These are phyloP conservation scores for Dicaeum eximium DNA, from an alignment of 2,113 vertebrate species.

Conservation along the genomic window DNA sequence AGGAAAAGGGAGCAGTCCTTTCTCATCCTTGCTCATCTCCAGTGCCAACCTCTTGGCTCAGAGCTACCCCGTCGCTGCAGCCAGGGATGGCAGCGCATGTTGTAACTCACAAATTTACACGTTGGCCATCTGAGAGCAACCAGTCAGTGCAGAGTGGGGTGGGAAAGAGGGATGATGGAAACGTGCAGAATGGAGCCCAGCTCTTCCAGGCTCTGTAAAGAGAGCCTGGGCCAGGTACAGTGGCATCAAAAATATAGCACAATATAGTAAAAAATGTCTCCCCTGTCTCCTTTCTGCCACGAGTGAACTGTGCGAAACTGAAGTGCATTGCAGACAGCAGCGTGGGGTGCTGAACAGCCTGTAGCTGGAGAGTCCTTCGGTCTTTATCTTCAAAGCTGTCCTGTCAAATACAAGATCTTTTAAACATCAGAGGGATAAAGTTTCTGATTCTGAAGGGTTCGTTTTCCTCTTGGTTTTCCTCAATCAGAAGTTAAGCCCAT, in stretches of 20 bases:
- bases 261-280: slow-evolving; percentile 3
- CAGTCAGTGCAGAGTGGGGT: neutral
- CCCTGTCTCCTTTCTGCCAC: slow-evolving; percentile 9
- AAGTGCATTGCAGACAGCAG: slow-evolving; percentile 46
- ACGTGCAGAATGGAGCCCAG: accelerated
- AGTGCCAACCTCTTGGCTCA: neutral
- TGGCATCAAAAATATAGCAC: slow-evolving; percentile 21
- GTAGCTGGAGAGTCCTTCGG: slow-evolving; percentile 67
- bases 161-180: neutral
- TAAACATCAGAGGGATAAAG: slow-evolving; percentile 77
- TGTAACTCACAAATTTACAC: neutral
- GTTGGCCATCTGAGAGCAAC: neutral
- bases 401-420: slow-evolving; percentile 73
- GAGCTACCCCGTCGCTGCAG: neutral
- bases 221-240: neutral
- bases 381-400: slow-evolving; percentile 75
- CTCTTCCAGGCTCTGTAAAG: neutral
- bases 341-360: slow-evolving; percentile 69
- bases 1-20: neutral
- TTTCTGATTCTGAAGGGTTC: slow-evolving; percentile 72
- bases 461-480: slow-evolving; percentile 73
- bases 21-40: neutral
- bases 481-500: slow-evolving; percentile 72
- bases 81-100: neutral
- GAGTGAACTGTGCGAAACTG: slow-evolving; percentile 40